A percentile compares a stretch with the other conserved stretches of the same genome.
Evolutionary conservation across 2,113 vertebrate species (phyloP).

Genomic region (Dipodomys stephensi): DNA sequence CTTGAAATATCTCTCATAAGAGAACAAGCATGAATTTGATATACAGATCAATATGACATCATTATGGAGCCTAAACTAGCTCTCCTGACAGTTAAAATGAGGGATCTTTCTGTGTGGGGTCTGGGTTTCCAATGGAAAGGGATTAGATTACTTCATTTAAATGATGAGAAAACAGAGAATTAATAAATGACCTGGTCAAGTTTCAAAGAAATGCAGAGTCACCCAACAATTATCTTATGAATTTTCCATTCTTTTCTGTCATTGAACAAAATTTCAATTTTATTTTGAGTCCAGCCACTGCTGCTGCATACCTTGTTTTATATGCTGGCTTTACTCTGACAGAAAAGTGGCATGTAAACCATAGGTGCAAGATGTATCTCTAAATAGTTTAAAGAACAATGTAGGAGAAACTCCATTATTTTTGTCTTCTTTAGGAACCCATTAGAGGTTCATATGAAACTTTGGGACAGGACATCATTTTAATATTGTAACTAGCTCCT

Average conservation of each 20-base stretch:
- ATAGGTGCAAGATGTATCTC: not conserved
- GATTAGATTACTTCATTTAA: conserved; percentile 11
- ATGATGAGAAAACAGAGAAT: not conserved
- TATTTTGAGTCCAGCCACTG: not conserved
- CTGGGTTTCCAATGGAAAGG: not conserved
- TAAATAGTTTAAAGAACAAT: not conserved
- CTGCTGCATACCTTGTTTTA: not conserved
- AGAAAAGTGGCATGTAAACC: too few species aligned
- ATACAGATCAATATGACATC: not conserved
- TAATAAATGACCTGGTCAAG: conserved; percentile 8
- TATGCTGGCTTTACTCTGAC: not conserved
- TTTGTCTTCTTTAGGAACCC: not conserved
- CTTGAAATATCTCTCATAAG: not conserved
- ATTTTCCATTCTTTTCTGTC: not conserved
- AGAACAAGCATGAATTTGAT: conserved; percentile 10
- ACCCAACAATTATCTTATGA: not conserved
- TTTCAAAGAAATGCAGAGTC: not conserved
- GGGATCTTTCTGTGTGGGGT: not conserved
- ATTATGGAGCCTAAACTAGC: not conserved
- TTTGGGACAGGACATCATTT: not conserved
- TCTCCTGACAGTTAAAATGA: not conserved
- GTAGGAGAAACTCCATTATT: not conserved
- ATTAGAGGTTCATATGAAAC: not conserved
- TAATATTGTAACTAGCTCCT: not conserved
- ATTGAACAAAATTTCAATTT: not conserved